These are phyloP conservation scores for Meiosimyza platycephala DNA, from an alignment of 2,888 invertebrate species.

Conservation along the genomic window DNA sequence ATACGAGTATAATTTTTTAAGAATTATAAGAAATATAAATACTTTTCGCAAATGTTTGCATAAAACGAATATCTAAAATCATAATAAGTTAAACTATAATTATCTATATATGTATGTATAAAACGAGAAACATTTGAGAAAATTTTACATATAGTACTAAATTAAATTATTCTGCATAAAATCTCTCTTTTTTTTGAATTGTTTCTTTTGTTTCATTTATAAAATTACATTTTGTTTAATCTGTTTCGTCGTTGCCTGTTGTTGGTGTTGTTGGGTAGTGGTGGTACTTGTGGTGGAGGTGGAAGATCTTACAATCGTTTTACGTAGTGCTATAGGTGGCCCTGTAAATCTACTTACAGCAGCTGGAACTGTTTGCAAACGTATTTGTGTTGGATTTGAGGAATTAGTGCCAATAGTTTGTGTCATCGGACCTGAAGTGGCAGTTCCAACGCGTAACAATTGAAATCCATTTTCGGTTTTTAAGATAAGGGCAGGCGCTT, in stretches of 20 bases:
- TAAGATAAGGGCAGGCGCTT: conserved; percentile 88
- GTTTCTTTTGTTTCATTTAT: conserved; percentile 13
- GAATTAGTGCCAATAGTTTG: conserved; percentile 70
- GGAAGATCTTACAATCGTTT: conserved; percentile 69
- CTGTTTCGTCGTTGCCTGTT: conserved; percentile 62
- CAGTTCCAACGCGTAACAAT: conserved; percentile 88
- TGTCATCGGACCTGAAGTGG: conserved; percentile 72
- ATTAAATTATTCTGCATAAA: not conserved
- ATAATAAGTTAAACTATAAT: conserved; percentile 22
- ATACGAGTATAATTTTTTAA: not conserved
- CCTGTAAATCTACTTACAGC: conserved; percentile 84
- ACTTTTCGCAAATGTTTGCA: not conserved
- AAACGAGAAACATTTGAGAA: conserved; percentile 19
- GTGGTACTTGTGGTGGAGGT: conserved; percentile 53
- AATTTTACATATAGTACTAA: conserved; percentile 4
- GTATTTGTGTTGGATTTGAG: conserved; percentile 78
- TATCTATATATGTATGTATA: conserved; percentile 8
- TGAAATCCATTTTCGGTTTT: conserved; percentile 98
- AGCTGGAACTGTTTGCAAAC: conserved; percentile 88
- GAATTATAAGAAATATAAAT: conserved; percentile 7
- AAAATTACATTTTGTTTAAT: conserved; percentile 65
- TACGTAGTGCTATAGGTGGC: conserved; percentile 73
- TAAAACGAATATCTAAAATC: conserved; percentile 1
- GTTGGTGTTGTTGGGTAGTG: conserved; percentile 59
- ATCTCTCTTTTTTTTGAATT: conserved; percentile 19